Conservation (phyloP, 2,113 vertebrate genomes). For the Pituophis catenifer region DNA sequence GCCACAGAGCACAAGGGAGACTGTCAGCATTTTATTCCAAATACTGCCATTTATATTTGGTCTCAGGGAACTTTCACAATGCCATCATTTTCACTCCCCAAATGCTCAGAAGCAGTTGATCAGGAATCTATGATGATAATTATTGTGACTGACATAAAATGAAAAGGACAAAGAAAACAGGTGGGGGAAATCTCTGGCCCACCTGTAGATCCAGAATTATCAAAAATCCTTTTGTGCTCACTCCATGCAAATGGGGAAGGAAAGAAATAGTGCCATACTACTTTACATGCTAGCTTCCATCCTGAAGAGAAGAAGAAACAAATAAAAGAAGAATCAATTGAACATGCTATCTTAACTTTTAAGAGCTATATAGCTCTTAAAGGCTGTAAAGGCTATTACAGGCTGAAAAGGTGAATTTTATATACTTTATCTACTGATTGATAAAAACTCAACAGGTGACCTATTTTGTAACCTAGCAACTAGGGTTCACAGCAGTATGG, state of each 20-base stretch:
- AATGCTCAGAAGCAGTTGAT: background rate
- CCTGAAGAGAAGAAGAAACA: background rate
- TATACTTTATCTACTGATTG: background rate
- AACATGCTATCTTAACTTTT: background rate
- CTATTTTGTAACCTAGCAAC: background rate
- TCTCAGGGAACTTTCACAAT: background rate
- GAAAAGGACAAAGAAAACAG: background rate
- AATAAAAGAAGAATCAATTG: background rate
- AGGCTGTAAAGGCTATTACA: background rate
- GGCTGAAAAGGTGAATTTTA: background rate
- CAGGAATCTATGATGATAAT: background rate
- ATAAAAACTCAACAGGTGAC: background rate
- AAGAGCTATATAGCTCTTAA: background rate
- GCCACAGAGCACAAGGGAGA: background rate
- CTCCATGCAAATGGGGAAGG: background rate
- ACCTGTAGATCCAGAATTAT: background rate
- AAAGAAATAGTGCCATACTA: background rate
- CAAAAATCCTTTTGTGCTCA: background rate
- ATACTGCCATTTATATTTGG: background rate
- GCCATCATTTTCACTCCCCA: background rate
- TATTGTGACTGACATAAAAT: background rate
- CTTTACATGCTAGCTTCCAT: background rate
- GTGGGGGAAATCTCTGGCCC: background rate
- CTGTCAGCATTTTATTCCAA: background rate
- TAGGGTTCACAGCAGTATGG: background rate